Evolutionary conservation across 2,113 vertebrate species (phyloP).

Genomic region (Uropsilus gracilis): DNA sequence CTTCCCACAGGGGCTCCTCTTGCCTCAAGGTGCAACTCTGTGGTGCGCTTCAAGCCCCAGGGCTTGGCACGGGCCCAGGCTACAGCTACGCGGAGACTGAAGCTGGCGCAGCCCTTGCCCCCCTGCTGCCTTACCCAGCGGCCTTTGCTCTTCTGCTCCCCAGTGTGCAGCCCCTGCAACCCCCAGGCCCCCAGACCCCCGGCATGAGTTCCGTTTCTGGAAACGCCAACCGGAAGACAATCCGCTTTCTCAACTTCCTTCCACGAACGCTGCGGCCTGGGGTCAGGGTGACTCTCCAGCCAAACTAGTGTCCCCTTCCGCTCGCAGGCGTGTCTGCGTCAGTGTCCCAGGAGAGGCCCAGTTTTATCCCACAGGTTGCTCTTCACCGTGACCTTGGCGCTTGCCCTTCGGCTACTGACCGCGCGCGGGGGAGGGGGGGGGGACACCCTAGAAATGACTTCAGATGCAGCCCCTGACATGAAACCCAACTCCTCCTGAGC

Average conservation of each 20-base stretch:
- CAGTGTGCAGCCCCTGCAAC: background rate
- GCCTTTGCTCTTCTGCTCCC: background rate
- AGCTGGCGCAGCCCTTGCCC: background rate
- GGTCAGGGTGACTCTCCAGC: background rate
- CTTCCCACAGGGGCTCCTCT: background rate
- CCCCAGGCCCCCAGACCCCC: background rate
- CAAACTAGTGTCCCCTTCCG: too few relatives aligned
- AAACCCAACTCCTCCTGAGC: background rate
- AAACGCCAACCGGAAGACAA: background rate
- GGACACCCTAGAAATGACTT: slow-evolving; percentile 41
- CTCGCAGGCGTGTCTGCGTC: too few relatives aligned
- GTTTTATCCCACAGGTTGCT: background rate
- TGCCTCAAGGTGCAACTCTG: background rate
- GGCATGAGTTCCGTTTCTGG: background rate
- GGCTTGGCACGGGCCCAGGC: background rate
- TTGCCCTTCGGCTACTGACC: background rate
- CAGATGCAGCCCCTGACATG: too few relatives aligned
- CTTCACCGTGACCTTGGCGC: background rate
- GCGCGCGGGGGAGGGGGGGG: too few relatives aligned
- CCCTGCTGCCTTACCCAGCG: too few relatives aligned
- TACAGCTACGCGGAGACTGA: background rate
- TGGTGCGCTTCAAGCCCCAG: background rate
- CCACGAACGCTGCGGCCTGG: background rate
- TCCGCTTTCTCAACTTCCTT: background rate
- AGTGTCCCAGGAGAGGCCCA: background rate